Evolutionary conservation across 1,140 invertebrate genomes (phyloP).

Genomic region (Littorina saxatilis): DNA sequence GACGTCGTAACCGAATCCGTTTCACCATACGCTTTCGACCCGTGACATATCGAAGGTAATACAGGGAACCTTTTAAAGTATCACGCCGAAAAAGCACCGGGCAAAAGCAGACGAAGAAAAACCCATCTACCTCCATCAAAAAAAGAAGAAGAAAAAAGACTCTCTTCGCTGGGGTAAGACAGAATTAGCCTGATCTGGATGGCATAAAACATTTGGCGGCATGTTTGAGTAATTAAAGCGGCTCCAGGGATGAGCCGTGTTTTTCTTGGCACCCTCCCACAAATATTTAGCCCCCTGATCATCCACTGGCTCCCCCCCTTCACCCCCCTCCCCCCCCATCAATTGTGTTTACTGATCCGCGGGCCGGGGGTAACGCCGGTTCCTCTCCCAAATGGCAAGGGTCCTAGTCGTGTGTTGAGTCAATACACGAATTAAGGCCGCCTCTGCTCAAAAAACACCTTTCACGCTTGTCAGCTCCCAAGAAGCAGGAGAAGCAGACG

Average conservation of each 20-base stretch:
- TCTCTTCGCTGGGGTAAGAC: too few relatives aligned
- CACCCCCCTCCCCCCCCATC: constrained; percentile 27
- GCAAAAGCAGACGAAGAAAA: too few relatives aligned
- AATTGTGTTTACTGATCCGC: constrained; percentile 39
- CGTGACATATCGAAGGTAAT: too few relatives aligned
- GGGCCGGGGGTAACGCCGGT: neutral
- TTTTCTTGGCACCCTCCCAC: constrained; percentile 45
- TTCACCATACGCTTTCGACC: too few relatives aligned
- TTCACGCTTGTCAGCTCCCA: neutral
- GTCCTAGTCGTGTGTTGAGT: neutral
- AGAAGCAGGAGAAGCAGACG: neutral
- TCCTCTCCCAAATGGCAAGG: constrained; percentile 32
- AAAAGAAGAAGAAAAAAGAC: too few relatives aligned
- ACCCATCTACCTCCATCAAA: too few relatives aligned
- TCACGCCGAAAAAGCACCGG: too few relatives aligned
- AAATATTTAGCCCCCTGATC: constrained; percentile 37
- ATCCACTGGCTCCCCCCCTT: neutral
- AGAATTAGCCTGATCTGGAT: constrained; percentile 41
- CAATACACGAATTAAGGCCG: constrained; percentile 29
- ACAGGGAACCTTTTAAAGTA: too few relatives aligned
- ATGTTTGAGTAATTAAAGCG: constrained; percentile 43
- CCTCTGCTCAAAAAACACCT: neutral
- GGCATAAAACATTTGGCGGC: constrained; percentile 40
- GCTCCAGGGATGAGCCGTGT: constrained; percentile 13
- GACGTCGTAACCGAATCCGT: too few relatives aligned